A percentile compares a stretch with the other conserved stretches of the same genome.
Evolutionary conservation across 2,888 invertebrate genomes (phyloP).

Genomic region (Ligdia adustata): DNA sequence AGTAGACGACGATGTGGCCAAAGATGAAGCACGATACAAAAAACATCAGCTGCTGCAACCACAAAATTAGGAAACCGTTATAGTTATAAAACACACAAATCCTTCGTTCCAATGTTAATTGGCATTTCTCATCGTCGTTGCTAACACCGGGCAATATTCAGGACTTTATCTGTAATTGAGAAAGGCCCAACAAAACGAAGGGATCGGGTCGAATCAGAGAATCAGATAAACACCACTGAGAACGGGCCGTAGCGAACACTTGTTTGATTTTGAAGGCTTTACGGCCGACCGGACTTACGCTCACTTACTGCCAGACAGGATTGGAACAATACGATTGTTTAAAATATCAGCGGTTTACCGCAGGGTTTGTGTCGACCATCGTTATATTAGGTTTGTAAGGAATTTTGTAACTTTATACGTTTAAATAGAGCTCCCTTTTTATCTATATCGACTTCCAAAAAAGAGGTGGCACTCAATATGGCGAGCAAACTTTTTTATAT

Average conservation of each 20-base stretch:
- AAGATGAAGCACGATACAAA: too few relatives aligned
- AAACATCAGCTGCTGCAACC: neutral
- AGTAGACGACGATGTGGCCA: too few relatives aligned
- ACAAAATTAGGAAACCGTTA: too few relatives aligned
- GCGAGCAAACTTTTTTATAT: too few relatives aligned
- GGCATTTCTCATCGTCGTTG: constrained; percentile 42
- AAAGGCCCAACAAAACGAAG: constrained; percentile 43
- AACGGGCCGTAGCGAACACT: constrained; percentile 55
- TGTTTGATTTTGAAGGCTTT: constrained; percentile 64
- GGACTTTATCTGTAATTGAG: constrained; percentile 53
- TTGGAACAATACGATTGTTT: constrained; percentile 26
- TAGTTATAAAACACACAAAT: constrained; percentile 4
- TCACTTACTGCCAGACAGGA: constrained; percentile 47
- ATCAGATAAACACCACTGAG: constrained; percentile 51
- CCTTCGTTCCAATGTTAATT: constrained; percentile 37
- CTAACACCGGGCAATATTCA: constrained; percentile 45
- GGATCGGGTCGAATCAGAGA: constrained; percentile 48
- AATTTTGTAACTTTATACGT: too few relatives aligned
- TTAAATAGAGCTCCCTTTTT: too few relatives aligned
- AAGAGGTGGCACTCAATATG: too few relatives aligned
- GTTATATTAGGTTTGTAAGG: constrained; percentile 1
- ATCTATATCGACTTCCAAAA: too few relatives aligned
- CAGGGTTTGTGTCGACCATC: constrained; percentile 3
- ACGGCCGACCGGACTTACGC: constrained; percentile 48
- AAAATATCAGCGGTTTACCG: constrained; percentile 15